Base-by-base conservation (phyloP, 2,888 invertebrate species). In the Brachylomia viminalis region DNA sequence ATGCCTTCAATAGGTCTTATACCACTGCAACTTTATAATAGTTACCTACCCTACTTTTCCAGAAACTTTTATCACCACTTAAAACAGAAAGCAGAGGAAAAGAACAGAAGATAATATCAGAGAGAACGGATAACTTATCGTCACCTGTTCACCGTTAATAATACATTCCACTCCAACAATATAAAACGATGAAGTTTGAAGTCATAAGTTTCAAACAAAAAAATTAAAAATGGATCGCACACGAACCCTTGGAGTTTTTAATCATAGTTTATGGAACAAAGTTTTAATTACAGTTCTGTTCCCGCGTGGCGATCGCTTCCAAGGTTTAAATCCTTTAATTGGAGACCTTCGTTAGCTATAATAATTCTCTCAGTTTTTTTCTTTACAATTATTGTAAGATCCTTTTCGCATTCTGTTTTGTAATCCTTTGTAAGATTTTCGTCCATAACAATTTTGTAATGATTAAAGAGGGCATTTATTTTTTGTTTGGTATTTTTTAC, bases 231-330 rank as follows among this genome's bases (percentile, higher is more conserved):
- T 82, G 77, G 85, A 75, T 86, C 85, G 87, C 85, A 88, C 85
- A 87, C 79, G 76, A 72, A 82, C 79, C 78, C 82, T 80, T 77
- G 73, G 87, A 91, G 88, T 92, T 92, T 91, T 93, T 91, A 92
- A 92, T 92, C 91, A 90, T 92, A 93, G 93, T 93, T 92, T 91
- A 91, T 91, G 87, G 88, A 89, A 87, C 88, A 89, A 93, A 93
- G 90, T 93, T 93, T 92, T 93, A 93, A 93, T 93, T 93, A 92
- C 91, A 86, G 85, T 87, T 84, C 88, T 90, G 87, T 85, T 83
- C 85, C 83, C 86, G 89, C 87, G 87, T 88, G 79, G 87, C 84
- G 85, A 91, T 91, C 89, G 88, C 87, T 91, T 89, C 80, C 84
- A 87, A 85, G 82, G 88, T 88, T 89, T 89, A 87, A 90, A 88